These are phyloP conservation scores for Vireo griseus DNA, from an alignment of 2,797 vertebrate species.

Conservation along the genomic window DNA sequence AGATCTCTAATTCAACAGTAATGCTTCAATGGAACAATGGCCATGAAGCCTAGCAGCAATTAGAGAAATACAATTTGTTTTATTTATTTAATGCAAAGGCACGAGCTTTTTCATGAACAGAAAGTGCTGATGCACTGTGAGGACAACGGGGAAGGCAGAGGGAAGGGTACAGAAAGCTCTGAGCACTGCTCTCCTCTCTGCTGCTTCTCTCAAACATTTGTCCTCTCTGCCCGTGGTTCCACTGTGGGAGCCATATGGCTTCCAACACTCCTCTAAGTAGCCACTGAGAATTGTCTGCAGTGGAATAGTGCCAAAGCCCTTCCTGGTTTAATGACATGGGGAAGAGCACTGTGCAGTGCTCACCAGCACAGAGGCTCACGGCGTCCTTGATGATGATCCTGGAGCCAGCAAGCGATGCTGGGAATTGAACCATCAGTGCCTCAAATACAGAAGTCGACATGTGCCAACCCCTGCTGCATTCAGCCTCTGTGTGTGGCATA, in stretches of 20 bases:
- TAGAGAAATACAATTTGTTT: background rate
- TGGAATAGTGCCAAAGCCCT: slow-evolving; percentile 52
- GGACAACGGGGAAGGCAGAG: background rate
- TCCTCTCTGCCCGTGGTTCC: slow-evolving; percentile 51
- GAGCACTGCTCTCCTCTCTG: background rate
- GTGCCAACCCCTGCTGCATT: slow-evolving; percentile 57
- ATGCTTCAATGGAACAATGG: background rate
- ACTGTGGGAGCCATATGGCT: slow-evolving; percentile 64
- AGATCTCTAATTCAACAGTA: background rate
- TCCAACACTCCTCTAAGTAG: slow-evolving; percentile 52
- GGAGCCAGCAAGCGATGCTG: slow-evolving; percentile 49
- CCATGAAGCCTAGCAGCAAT: background rate
- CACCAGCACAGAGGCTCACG: slow-evolving; percentile 50
- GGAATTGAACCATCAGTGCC: slow-evolving; percentile 61
- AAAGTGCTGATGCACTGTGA: background rate
- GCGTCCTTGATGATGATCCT: slow-evolving; percentile 60
- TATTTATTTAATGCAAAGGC: background rate
- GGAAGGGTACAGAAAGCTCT: background rate
- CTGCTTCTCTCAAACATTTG: slow-evolving; percentile 47
- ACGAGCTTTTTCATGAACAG: background rate
- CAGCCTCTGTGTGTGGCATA: slow-evolving; percentile 5
- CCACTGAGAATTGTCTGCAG: slow-evolving; percentile 57
- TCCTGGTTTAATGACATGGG: slow-evolving; percentile 42
- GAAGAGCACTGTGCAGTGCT: slow-evolving; percentile 45
- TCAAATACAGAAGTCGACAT: slow-evolving; percentile 22